phyloP scores from a whole-genome alignment of 2,888 invertebrate genomes.

The Ephialtes manifestator region DNA sequence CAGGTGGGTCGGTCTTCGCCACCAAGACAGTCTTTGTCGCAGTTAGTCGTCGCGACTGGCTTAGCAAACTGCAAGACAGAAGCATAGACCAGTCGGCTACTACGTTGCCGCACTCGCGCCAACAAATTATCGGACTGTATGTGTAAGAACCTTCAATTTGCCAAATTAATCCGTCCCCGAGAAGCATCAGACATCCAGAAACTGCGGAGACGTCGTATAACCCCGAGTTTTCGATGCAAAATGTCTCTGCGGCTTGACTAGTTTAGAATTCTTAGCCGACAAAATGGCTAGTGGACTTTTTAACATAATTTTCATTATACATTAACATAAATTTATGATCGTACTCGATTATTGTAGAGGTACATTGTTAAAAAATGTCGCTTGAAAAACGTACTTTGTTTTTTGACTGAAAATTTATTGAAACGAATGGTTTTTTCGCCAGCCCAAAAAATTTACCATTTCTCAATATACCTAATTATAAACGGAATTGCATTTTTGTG shows the following conservation, averaged over 20 bases:
- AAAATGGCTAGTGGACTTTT: not conserved
- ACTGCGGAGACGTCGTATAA: slow-evolving; percentile 10
- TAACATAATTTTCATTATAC: too few relatives aligned
- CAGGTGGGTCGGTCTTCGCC: slow-evolving; percentile 36
- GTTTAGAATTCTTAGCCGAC: not conserved
- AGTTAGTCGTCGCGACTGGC: slow-evolving; percentile 22
- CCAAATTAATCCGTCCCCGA: slow-evolving; percentile 82
- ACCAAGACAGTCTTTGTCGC: not conserved
- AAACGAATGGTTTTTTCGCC: too few relatives aligned
- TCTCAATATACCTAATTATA: too few relatives aligned
- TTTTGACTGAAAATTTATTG: too few relatives aligned
- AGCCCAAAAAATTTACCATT: too few relatives aligned
- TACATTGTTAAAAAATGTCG: too few relatives aligned
- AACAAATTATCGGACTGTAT: slow-evolving; percentile 84
- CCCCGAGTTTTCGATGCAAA: not conserved
- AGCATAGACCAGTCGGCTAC: slow-evolving; percentile 12
- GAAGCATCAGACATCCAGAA: slow-evolving; percentile 4
- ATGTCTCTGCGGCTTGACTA: not conserved
- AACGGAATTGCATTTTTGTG: too few relatives aligned
- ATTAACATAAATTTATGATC: too few relatives aligned
- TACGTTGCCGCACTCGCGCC: slow-evolving; percentile 55
- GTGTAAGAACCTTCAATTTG: slow-evolving; percentile 85
- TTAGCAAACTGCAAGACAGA: slow-evolving; percentile 44
- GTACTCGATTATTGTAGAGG: too few relatives aligned
- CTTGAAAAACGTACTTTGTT: too few relatives aligned